Percentiles rank a stretch among this genome's conserved stretches.
Conservation (phyloP, 2,888 invertebrate species). For the Metallyticus violacea region DNA sequence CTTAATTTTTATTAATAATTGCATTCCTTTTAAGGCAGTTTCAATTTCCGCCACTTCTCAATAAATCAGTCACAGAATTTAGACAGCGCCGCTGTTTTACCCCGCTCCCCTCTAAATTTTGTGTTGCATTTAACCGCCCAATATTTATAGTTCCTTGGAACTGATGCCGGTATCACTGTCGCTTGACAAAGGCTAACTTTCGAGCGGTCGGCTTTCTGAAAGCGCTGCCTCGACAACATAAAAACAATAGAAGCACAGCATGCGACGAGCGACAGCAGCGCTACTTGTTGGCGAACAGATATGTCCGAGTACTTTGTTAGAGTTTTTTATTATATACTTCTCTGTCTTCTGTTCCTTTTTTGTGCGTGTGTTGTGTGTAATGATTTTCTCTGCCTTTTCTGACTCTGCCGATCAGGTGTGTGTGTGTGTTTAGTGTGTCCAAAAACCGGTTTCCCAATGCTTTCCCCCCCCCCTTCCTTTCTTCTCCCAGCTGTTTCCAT, state of each 20-base stretch:
- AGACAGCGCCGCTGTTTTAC: not conserved
- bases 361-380: not conserved
- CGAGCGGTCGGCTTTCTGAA: not conserved
- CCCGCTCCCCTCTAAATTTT: too few species aligned
- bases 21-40: not conserved
- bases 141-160: not conserved
- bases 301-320: slow-evolving; percentile 18
- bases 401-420: not conserved
- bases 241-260: slow-evolving; percentile 7
- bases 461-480: not conserved
- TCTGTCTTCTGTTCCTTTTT: not conserved
- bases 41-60: not conserved
- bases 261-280: slow-evolving; percentile 2
- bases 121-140: not conserved
- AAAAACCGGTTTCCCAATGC: not conserved
- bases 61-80: not conserved
- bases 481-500: not conserved
- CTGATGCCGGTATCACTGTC: not conserved
- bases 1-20: not conserved
- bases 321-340: not conserved
- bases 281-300: slow-evolving; percentile 15
- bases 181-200: not conserved
- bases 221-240: slow-evolving; percentile 4
- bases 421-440: not conserved
- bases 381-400: not conserved